A percentile compares a stretch with the other conserved stretches of the same genome.
Conservation (phyloP, 2,797 vertebrate genomes). For the Leptatherina wallacei region DNA sequence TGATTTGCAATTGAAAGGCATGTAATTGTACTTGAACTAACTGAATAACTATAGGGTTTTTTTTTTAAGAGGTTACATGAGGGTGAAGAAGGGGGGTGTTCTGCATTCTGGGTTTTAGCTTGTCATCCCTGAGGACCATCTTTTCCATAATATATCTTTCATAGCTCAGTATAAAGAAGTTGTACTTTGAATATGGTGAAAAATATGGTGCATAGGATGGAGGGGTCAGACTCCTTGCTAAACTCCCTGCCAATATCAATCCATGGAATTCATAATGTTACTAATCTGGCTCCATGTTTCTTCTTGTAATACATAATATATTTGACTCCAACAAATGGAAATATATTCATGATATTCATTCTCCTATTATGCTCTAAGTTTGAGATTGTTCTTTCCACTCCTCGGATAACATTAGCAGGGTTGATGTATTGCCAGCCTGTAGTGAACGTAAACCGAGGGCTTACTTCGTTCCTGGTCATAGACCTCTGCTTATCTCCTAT, state of each 20-base stretch:
- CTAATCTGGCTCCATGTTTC: slow-evolving; percentile 55
- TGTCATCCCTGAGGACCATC: slow-evolving; percentile 38
- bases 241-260: slow-evolving; percentile 28
- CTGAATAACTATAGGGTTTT: slow-evolving; percentile 80
- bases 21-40: slow-evolving; percentile 81
- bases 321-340: slow-evolving; percentile 60
- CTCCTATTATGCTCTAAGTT: slow-evolving; percentile 57
- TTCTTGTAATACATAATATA: slow-evolving; percentile 53
- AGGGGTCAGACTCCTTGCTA: slow-evolving; percentile 32
- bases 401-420: slow-evolving; percentile 36
- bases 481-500: slow-evolving; percentile 61
- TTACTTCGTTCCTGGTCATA: slow-evolving; percentile 60
- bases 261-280: slow-evolving; percentile 41
- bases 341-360: slow-evolving; percentile 68
- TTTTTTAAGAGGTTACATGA: slow-evolving; percentile 42
- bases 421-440: slow-evolving; percentile 38
- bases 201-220: slow-evolving; percentile 11
- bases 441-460: slow-evolving; percentile 39
- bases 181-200: slow-evolving; percentile 17
- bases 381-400: slow-evolving; percentile 47
- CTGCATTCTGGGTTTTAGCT: slow-evolving; percentile 35
- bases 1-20: slow-evolving; percentile 86
- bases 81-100: slow-evolving; percentile 36
- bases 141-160: slow-evolving; percentile 25
- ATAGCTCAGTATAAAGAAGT: slow-evolving; percentile 3